Evolutionary conservation across 2,797 vertebrate genomes (phyloP), one percentile per base, ranked within the genome.

Genomic region (Knipowitschia caucasica): DNA sequence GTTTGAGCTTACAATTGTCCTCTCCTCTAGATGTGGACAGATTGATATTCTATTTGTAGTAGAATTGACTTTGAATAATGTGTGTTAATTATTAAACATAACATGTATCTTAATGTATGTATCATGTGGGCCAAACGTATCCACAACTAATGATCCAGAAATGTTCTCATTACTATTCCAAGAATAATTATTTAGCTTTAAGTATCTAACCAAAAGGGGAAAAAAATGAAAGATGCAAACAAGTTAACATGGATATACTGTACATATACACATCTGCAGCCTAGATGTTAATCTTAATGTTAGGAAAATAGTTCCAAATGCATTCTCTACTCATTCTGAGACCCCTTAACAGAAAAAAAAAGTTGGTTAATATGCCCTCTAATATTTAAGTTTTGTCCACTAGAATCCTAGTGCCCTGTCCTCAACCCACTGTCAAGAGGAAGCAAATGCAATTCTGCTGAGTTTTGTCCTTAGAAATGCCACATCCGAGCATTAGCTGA

Each of bases 121-220:
- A 52, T 84, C 87, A 67, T 65, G 44, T n/a, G n/a, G n/a, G n/a
- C 64, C 53, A 69, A 44, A 20, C 27, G 21, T 20, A 77, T 73
- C 49, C 47, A 75, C 76, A 65, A 78, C 68, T 69, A 6, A 75
- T 61, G 27, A 27, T 4, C 33, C 15, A 51, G 61, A 23, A 40
- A 67, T 60, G 67, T 66, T 65, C 21, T 25, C 34, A 36, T 71
- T 31, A 55, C 20, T 29, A 26, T 55, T 34, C 29, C 33, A 67
- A 33, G 25, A 56, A 58, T n/a, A n/a, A 47, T 36, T 7, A 4
- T 61, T 34, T 59, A 53, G n/a, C n/a, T n/a, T n/a, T n/a, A n/a
- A n/a, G n/a, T n/a, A n/a, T n/a, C n/a, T n/a, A n/a, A n/a, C n/a
- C n/a, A n/a, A n/a, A n/a, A n/a, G n/a, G n/a, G n/a, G n/a, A 31